Evolutionary conservation across 2,888 invertebrate genomes (phyloP).

Genomic region (Caenorhabditis sp.): DNA sequence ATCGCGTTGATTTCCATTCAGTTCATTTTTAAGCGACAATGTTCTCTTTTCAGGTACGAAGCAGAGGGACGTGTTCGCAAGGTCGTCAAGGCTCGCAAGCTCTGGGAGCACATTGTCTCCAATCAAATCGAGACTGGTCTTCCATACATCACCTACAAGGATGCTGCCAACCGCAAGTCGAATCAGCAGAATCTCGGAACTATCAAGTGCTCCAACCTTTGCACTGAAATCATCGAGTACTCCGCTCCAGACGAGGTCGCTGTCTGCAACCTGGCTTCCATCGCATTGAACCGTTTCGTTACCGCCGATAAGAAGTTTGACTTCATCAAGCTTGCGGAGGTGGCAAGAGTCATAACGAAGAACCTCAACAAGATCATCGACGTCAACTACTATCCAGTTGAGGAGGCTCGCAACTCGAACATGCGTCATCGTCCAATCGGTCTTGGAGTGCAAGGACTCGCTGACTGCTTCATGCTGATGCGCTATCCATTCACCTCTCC

Average conservation of each 20-base stretch:
- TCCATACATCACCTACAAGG: conserved; percentile 90
- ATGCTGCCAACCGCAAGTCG: conserved; percentile 96
- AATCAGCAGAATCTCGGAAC: conserved; percentile 99
- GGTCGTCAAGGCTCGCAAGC: conserved; percentile 88
- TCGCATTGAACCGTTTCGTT: conserved; percentile 96
- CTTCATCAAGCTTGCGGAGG: conserved; percentile 91
- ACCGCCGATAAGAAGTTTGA: conserved; percentile 89
- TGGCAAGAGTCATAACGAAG: conserved; percentile 87
- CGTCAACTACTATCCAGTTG: conserved; percentile 95
- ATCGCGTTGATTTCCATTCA: background rate
- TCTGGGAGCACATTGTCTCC: conserved; percentile 96
- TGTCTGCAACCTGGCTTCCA: conserved; percentile 97
- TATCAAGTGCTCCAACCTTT: conserved; percentile 97
- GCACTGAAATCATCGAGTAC: conserved; percentile 98
- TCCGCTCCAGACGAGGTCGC: conserved; percentile 87
- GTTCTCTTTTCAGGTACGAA: conserved; percentile 78
- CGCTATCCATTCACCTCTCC: conserved; percentile 94
- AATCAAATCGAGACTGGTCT: conserved; percentile 93
- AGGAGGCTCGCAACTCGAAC: conserved; percentile 90
- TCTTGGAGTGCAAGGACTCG: conserved; percentile 97
- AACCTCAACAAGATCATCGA: conserved; percentile 98
- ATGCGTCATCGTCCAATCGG: conserved; percentile 88
- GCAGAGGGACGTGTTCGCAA: conserved; percentile 83
- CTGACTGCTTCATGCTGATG: conserved; percentile 96
- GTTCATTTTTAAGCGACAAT: background rate